Evolutionary conservation across 2,113 vertebrate genomes (phyloP).

Genomic region (Myiopsitta monachus): DNA sequence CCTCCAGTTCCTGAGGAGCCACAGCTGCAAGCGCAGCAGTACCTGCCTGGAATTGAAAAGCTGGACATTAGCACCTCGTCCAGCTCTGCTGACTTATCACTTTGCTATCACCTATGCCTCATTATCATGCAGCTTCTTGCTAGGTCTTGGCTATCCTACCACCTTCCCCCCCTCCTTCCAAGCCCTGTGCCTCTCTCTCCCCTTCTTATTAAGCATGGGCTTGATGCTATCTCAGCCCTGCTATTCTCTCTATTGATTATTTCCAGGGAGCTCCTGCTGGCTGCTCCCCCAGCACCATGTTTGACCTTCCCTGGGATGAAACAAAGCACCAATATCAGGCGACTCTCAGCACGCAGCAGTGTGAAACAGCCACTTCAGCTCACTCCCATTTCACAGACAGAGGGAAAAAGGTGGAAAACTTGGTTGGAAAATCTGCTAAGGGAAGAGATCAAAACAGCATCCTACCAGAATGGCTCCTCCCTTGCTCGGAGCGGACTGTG

Average conservation of each 20-base stretch:
- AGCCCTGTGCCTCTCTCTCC: not conserved
- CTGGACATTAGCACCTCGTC: slow-evolving; percentile 8
- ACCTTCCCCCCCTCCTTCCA: not conserved
- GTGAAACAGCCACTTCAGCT: not conserved
- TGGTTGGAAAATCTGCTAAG: not conserved
- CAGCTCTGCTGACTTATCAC: slow-evolving; percentile 54
- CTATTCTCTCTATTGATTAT: not conserved
- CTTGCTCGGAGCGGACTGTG: not conserved
- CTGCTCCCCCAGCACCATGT: not conserved
- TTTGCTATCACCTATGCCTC: slow-evolving; percentile 38
- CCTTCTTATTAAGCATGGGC: slow-evolving; percentile 24
- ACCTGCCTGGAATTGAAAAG: slow-evolving; percentile 70
- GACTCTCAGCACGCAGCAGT: not conserved
- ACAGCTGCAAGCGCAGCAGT: slow-evolving; percentile 64
- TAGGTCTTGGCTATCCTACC: not conserved
- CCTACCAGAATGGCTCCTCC: not conserved
- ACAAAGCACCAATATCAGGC: slow-evolving; percentile 23
- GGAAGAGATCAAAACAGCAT: not conserved
- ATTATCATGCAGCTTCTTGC: not conserved
- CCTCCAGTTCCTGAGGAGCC: not conserved
- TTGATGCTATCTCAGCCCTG: slow-evolving; percentile 8
- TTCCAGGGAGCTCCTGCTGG: not conserved
- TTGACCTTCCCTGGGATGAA: not conserved
- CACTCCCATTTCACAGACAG: not conserved
- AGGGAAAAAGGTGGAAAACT: not conserved